Base-by-base conservation (phyloP, 2,113 vertebrate species). In the Ceyx melanurus region DNA sequence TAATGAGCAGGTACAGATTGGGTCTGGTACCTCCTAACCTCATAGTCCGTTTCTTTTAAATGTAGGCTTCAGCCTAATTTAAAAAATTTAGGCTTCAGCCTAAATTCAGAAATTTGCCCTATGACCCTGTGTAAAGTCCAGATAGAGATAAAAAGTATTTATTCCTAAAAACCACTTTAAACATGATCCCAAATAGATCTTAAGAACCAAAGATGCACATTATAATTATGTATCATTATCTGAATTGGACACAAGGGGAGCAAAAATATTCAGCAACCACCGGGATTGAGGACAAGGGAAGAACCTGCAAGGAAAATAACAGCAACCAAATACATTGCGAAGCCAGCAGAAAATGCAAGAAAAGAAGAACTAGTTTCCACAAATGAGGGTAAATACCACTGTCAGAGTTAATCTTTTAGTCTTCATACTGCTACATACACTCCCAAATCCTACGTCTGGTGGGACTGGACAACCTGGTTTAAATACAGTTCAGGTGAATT, bases 1-100 rank as follows among this genome's bases (percentile, higher is more conserved):
- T 48, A 50, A 25, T 1, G 16, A 43, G 10, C 1, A 10, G 80
- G 17, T 15, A 15, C 2, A 2, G 3, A 6, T 2, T 60, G 61
- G 35, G 56, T 42, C 14, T 48, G 65, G 22, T 29, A 58, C 6
- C 23, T 45, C 20, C 16, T 68, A 74, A 2, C 17, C 83, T 46
- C 31, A 9, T 51, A 51, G 13, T 20, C 56, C 40, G 3, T 40
- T 82, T 88, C 65, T 56, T 51, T 80, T 37, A 37, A 37, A 37
- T 37, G 10, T 37, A 37, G 37, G 37, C 37, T 37, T 37, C 37
- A 37, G 8, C 64, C 68, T 50, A 33, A 58, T 35, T 35, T 35
- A 35, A 35, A 35, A 35, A 35, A 37, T 37, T 37, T 37, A 37
- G 37, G 10, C 37, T 37, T 37, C 37, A 37, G 8, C 64, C 68